Evolutionary conservation across 2,888 invertebrate species (phyloP).

Genomic region (Erebia ligea): DNA sequence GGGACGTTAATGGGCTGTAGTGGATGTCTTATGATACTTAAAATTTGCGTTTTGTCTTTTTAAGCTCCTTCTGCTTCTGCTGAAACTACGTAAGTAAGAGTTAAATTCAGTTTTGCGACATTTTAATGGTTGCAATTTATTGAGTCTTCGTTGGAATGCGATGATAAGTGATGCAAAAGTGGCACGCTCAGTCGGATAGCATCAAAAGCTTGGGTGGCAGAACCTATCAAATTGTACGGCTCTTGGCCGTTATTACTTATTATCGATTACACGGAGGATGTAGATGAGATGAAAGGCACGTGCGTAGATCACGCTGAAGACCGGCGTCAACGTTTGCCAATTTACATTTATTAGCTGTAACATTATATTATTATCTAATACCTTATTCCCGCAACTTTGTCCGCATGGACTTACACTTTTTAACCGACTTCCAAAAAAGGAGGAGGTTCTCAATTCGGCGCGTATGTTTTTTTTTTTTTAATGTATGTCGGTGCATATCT

Average conservation of each 20-base stretch:
- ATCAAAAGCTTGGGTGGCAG: slow-evolving; percentile 27
- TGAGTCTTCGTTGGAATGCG: not conserved
- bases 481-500: too few relatives aligned
- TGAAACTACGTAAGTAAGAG: not conserved
- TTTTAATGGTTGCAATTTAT: not conserved
- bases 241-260: slow-evolving; percentile 44
- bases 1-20: too few relatives aligned
- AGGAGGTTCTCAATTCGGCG: too few relatives aligned
- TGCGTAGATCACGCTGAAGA: slow-evolving; percentile 26
- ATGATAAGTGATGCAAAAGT: slow-evolving; percentile 17
- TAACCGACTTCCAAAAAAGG: too few relatives aligned
- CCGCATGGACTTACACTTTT: too few relatives aligned
- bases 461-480: too few relatives aligned
- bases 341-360: slow-evolving; percentile 8
- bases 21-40: too few relatives aligned
- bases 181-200: slow-evolving; percentile 19
- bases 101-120: not conserved
- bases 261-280: slow-evolving; percentile 49
- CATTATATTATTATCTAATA: not conserved
- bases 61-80: too few relatives aligned
- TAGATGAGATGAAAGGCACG: slow-evolving; percentile 35
- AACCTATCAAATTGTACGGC: slow-evolving; percentile 27
- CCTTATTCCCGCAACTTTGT: too few relatives aligned
- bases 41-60: too few relatives aligned
- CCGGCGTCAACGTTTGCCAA: slow-evolving; percentile 8